Evolutionary conservation across 2,888 invertebrate genomes (phyloP).

Genomic region (Cerastis leucographa): DNA sequence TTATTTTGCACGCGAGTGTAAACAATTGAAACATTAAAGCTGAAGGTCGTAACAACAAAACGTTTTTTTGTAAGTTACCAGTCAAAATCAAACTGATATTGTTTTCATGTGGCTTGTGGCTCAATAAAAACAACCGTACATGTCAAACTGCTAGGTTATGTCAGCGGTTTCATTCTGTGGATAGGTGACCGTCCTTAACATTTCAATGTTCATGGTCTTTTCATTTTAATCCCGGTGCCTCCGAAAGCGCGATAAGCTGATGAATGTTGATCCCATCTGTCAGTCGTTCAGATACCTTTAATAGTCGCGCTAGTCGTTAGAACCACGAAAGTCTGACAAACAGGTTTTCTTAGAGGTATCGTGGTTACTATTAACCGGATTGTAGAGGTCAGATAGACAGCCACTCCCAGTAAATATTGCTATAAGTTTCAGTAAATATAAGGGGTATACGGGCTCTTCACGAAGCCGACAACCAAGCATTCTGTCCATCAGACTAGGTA

Average conservation of each 20-base stretch:
- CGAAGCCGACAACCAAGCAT: background rate
- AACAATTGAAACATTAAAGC: slow-evolving; percentile 16
- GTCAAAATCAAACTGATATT: background rate
- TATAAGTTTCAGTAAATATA: background rate
- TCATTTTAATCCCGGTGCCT: background rate
- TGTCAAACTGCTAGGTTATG: background rate
- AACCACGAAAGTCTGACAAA: background rate
- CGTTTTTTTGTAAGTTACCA: background rate
- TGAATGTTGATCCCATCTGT: background rate
- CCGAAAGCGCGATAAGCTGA: background rate
- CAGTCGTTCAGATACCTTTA: background rate
- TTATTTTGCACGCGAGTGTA: slow-evolving; percentile 23
- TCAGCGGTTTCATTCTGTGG: background rate
- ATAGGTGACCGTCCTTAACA: background rate
- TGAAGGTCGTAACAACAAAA: background rate
- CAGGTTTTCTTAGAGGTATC: background rate
- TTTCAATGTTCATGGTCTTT: background rate
- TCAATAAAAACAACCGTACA: background rate
- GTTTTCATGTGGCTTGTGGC: background rate
- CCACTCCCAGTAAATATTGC: background rate
- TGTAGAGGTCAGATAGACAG: background rate
- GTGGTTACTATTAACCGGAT: background rate
- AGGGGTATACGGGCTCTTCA: background rate
- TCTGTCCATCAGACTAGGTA: background rate
- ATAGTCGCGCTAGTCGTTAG: background rate